phyloP scores from a whole-genome alignment of 2,113 vertebrate species.

The Microtus richardsoni region DNA sequence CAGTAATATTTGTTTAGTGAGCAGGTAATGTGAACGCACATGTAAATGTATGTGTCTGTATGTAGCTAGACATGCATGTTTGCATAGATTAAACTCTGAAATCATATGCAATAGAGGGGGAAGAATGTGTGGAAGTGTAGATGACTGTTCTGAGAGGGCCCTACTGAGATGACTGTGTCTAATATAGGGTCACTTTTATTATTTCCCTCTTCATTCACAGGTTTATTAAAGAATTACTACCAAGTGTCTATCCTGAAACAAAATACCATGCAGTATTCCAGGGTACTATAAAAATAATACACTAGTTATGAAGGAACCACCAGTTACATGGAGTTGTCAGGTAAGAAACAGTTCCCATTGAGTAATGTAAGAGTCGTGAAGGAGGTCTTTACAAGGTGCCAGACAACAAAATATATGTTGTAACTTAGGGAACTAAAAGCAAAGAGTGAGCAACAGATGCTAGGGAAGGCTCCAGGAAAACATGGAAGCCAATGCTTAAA shows the following conservation, averaged over 20 bases:
- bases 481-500: background rate
- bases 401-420: background rate
- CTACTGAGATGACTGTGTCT: background rate
- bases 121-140: background rate
- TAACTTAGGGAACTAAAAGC: background rate
- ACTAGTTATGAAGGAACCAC: background rate
- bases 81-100: background rate
- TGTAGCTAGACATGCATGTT: background rate
- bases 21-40: fast-evolving
- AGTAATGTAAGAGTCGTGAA: background rate
- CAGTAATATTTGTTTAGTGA: background rate
- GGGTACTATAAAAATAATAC: too few species aligned
- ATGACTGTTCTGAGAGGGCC: background rate
- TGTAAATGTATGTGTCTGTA: background rate
- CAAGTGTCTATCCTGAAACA: background rate
- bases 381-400: background rate
- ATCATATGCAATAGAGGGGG: background rate
- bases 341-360: background rate
- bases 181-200: background rate
- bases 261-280: background rate
- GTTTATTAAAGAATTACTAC: background rate
- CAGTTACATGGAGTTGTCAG: too few species aligned
- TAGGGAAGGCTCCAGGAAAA: background rate
- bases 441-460: background rate
- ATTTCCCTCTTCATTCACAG: background rate